These are phyloP conservation scores for Botia kubotai DNA, from an alignment of 2,797 vertebrate species.

Conservation along the genomic window DNA sequence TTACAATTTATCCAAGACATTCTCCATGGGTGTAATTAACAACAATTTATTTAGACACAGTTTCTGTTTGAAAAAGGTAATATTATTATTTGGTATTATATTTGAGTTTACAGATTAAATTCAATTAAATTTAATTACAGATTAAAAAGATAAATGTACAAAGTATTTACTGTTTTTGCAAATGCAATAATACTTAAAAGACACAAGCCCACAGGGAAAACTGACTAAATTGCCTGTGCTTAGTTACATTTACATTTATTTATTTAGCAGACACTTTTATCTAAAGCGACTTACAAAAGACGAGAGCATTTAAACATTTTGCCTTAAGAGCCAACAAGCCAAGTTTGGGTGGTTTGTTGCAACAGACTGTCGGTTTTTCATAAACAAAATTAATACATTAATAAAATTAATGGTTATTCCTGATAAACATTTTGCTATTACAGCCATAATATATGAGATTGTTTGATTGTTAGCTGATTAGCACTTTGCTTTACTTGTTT, in stretches of 20 bases:
- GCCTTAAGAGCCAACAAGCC: too few relatives aligned
- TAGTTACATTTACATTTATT: neutral
- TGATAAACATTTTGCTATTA: constrained; percentile 4
- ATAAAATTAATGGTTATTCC: neutral
- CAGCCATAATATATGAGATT: neutral
- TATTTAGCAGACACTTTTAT: too few relatives aligned
- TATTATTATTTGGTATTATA: constrained; percentile 74
- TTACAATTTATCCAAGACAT: constrained; percentile 74
- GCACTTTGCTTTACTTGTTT: neutral
- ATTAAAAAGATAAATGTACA: constrained; percentile 70
- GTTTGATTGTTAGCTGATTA: constrained; percentile 14
- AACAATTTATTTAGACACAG: constrained; percentile 80
- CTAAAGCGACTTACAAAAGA: too few relatives aligned
- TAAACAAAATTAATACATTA: constrained; percentile 2
- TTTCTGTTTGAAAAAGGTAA: constrained; percentile 76
- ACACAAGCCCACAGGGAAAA: constrained; percentile 23
- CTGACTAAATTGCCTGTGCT: constrained; percentile 38
- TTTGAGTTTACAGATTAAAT: constrained; percentile 61
- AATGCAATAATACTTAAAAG: constrained; percentile 64
- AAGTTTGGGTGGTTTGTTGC: neutral
- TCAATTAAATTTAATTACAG: constrained; percentile 59
- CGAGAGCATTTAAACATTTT: too few relatives aligned
- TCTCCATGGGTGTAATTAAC: constrained; percentile 79
- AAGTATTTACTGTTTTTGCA: constrained; percentile 73
- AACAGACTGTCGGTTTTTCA: neutral